phyloP scores from a whole-genome alignment of 2,888 invertebrate species.

The Drosophila infuscata region DNA sequence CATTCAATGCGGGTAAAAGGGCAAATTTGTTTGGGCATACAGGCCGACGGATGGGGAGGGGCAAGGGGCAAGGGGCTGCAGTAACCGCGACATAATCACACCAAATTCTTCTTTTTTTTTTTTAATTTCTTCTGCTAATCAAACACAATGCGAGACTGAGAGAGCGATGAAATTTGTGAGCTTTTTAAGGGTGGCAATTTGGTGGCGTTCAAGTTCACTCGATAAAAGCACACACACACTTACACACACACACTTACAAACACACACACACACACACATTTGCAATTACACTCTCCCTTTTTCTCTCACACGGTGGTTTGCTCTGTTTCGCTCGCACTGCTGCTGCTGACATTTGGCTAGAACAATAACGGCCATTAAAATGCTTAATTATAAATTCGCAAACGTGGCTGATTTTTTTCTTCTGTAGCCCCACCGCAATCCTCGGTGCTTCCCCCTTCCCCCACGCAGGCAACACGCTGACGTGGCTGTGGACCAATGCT shows the following conservation, averaged over 20 bases:
- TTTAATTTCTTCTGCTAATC: slow-evolving; percentile 62
- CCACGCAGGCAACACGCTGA: slow-evolving; percentile 27
- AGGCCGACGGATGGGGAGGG: background rate
- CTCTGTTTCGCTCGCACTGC: slow-evolving; percentile 40
- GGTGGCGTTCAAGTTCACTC: slow-evolving; percentile 69
- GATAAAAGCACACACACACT: slow-evolving; percentile 48
- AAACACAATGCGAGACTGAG: slow-evolving; percentile 48
- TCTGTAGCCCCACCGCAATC: slow-evolving; percentile 29
- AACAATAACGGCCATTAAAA: slow-evolving; percentile 83
- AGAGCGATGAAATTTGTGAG: slow-evolving; percentile 27
- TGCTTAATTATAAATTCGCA: slow-evolving; percentile 83
- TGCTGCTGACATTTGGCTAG: slow-evolving; percentile 54
- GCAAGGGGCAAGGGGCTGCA: background rate
- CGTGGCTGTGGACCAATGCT: slow-evolving; percentile 36
- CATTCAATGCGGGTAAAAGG: slow-evolving; percentile 48
- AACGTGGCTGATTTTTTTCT: slow-evolving; percentile 75
- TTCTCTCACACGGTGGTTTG: background rate
- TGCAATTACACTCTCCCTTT: background rate
- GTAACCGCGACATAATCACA: slow-evolving; percentile 74
- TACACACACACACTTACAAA: slow-evolving; percentile 8
- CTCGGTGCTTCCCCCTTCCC: background rate
- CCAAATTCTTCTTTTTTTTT: slow-evolving; percentile 32
- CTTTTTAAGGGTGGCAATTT: slow-evolving; percentile 82
- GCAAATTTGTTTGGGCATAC: slow-evolving; percentile 20
- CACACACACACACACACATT: slow-evolving; percentile 10